Evolutionary conservation across 1,140 invertebrate genomes (phyloP), one percentile per base, ranked within the genome.

Genomic region (Cataglyphis hispanica): DNA sequence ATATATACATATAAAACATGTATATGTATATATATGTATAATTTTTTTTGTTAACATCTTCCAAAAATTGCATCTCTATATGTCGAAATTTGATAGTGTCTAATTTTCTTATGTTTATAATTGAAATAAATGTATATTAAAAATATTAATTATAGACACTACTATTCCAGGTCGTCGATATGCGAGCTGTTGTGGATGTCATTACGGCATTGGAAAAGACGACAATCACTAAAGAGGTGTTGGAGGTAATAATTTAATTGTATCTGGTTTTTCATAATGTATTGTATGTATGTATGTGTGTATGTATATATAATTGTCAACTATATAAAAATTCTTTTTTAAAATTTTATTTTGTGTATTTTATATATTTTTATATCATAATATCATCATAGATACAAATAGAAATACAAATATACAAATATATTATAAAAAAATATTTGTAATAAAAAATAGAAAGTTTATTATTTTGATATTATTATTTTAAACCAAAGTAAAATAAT

Each of bases 161-260:
- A 60, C 11, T 85, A 91, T 96, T 96, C 78, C 93, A 99, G 98
- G 98, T 99, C 96, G 97, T 98, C 96, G 98, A 99, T 96, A 98
- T 99, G 98, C 97, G 97, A 93, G 96, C 97, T 93, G 98, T 99
- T 95, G 96, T 98, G 95, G 98, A 98, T 95, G 97, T 99, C 95
- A 98, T 99, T 96, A 97, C 97, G 94, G 96, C 97, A 93, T 96
- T 99, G 97, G 98, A 99, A 96, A 98, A 97, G 95, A 97, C 98
- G 94, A 96, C 97, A 95, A 98, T 99, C 95, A 99, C 98, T 95
- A 98, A 98, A 96, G 98, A 99, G 95, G 97, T 98, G 95, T 95
- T 99, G 96, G 98, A 99, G 97, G 98, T 98, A 96, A 95, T 25
- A 63, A 76, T 40, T 77, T 56, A 37, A 50, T 25, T 34, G 19